Base-by-base conservation (phyloP, 1,140 invertebrate genomes). In the Eupristina koningsbergeri region DNA sequence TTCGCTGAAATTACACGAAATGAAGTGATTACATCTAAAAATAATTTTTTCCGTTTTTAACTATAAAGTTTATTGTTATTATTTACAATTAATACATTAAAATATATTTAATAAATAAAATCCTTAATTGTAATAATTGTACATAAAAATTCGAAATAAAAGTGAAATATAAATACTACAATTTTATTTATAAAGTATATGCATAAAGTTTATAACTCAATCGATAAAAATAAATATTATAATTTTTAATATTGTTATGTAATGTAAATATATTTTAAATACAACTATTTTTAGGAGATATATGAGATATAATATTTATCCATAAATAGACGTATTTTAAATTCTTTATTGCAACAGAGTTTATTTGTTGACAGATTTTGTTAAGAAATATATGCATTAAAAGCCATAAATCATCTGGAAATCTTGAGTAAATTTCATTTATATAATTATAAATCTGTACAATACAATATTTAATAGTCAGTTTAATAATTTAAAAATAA, bases 1-100 rank as follows among this genome's bases (percentile, higher is more conserved):
- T 80, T 50, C 47, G 80, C 80, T 61, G 53, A 47, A 81, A 58
- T 50, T 31, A 73, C 34, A 58, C 50, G 29, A 47, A 53, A n/a
- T 61, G 26, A 17, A n/a, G 1, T 61, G 80, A 81, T 75, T 75
- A 50, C 41, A 81, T 81, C 71, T 75, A 63, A 67, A 75, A 36
- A 75, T 75, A 77, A 82, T 67, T 83, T 53, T 77, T 53, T 75
- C 77, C 41, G 63, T 80, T 69, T 7, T 63, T 41, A 63, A 50
- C 63, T n/a, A 45, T 64, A 63, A 5, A 58, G 31, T 31, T 17
- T 17, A 74, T 74, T 29, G n/a, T n/a, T n/a, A n/a, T n/a, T n/a
- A n/a, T n/a, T n/a, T n/a, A n/a, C n/a, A n/a, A n/a, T n/a, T n/a
- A n/a, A n/a, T n/a, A n/a, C n/a, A n/a, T n/a, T n/a, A n/a, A n/a